These are phyloP conservation scores for Aplysina aerophoba DNA, from an alignment of 37 sponge, comb jelly and placozoan species.

Conservation along the genomic window DNA sequence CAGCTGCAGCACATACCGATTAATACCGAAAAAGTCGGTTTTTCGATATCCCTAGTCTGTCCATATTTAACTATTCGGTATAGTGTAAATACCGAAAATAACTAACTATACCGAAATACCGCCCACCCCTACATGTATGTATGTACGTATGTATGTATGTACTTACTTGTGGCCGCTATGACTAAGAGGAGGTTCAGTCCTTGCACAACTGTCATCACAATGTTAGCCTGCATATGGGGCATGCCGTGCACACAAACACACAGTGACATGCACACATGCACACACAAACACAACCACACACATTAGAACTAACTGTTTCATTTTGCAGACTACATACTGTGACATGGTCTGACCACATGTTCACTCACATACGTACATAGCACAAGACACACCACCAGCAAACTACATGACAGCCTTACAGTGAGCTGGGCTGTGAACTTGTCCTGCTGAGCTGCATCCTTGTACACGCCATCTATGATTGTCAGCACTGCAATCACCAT, in stretches of 20 bases:
- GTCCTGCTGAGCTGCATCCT: background rate
- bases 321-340: too few species aligned
- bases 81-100: too few species aligned
- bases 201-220: conserved; percentile 62
- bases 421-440: background rate
- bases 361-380: too few species aligned
- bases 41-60: too few species aligned
- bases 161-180: conserved; percentile 59
- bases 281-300: background rate
- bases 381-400: background rate
- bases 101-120: too few species aligned
- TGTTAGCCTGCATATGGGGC: conserved; percentile 46
- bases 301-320: background rate
- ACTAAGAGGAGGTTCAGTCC: conserved; percentile 46
- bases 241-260: too few species aligned
- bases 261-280: background rate
- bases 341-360: too few species aligned
- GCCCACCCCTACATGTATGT: too few species aligned
- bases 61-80: too few species aligned
- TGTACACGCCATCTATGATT: conserved; percentile 29
- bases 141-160: too few species aligned
- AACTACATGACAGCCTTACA: background rate
- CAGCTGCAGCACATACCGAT: too few species aligned
- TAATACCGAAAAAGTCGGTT: too few species aligned
- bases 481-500: conserved; percentile 40